These are phyloP conservation scores for Gryllus longicercus DNA, from an alignment of 2,888 invertebrate species.

Conservation along the genomic window DNA sequence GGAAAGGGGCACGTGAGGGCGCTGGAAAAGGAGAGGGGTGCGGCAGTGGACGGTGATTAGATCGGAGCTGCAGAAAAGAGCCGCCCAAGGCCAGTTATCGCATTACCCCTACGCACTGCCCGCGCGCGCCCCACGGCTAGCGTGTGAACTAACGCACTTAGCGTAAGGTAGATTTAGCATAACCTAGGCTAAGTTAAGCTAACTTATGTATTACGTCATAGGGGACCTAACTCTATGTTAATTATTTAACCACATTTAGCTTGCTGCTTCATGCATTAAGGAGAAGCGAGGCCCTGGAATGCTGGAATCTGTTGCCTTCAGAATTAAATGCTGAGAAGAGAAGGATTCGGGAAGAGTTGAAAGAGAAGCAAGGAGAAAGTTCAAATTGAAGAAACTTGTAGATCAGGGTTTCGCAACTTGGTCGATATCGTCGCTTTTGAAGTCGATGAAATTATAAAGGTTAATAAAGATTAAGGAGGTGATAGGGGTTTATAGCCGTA, in stretches of 20 bases:
- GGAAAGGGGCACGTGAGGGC: too few species aligned
- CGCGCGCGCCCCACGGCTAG: background rate
- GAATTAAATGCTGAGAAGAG: too few species aligned
- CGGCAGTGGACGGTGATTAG: background rate
- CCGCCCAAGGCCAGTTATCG: background rate
- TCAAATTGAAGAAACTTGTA: too few species aligned
- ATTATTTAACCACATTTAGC: background rate
- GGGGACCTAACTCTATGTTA: background rate
- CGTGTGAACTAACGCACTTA: background rate
- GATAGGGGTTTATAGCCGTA: too few species aligned
- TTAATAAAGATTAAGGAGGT: too few species aligned
- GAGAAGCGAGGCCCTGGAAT: background rate
- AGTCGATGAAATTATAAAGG: too few species aligned
- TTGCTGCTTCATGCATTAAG: background rate
- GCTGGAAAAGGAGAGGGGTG: too few species aligned
- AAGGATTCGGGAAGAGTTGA: too few species aligned
- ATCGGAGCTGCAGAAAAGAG: background rate
- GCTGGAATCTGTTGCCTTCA: background rate
- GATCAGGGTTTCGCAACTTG: too few species aligned
- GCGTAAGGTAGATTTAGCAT: background rate
- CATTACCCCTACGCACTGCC: background rate
- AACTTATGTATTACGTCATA: background rate
- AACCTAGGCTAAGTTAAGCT: slow-evolving; percentile 2
- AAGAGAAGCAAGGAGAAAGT: too few species aligned
- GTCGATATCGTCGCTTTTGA: too few species aligned